Conservation (phyloP, 2,797 vertebrate species). For the Adelosebastes latens region DNA sequence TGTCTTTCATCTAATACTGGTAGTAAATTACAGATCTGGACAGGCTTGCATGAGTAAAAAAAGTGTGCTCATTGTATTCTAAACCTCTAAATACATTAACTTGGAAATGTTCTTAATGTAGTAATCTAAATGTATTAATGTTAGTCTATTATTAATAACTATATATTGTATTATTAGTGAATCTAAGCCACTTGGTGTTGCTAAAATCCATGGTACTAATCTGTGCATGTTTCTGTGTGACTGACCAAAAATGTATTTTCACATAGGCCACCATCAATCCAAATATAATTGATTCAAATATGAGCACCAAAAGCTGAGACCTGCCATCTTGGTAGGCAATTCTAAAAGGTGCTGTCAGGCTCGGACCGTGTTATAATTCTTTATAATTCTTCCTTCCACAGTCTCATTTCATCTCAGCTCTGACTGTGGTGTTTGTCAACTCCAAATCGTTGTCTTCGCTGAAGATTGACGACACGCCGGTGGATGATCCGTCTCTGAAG, state of each 20-base stretch:
- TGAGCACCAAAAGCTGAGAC: not conserved
- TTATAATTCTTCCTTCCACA: slow-evolving; percentile 53
- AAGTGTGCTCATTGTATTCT: not conserved
- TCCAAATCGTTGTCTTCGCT: slow-evolving; percentile 97
- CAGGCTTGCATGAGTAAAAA: not conserved
- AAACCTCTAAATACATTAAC: not conserved
- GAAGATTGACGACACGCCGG: slow-evolving; percentile 98
- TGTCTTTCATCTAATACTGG: too few relatives aligned
- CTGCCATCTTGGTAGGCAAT: not conserved
- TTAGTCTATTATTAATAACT: not conserved
- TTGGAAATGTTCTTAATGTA: not conserved
- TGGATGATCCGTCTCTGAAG: slow-evolving; percentile 97
- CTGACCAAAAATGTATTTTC: not conserved
- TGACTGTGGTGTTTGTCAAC: slow-evolving; percentile 99
- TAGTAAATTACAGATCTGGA: not conserved
- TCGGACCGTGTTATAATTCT: not conserved
- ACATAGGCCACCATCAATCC: not conserved
- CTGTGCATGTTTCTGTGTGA: not conserved
- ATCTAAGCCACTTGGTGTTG: not conserved
- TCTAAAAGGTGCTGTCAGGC: not conserved
- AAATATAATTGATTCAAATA: not conserved
- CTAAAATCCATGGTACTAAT: not conserved
- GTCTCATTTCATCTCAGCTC: slow-evolving; percentile 98
- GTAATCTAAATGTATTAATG: not conserved
- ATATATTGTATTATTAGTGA: not conserved